These are phyloP conservation scores for Silurus lanzhouensis DNA, from an alignment of 2,797 vertebrate species.

Conservation along the genomic window DNA sequence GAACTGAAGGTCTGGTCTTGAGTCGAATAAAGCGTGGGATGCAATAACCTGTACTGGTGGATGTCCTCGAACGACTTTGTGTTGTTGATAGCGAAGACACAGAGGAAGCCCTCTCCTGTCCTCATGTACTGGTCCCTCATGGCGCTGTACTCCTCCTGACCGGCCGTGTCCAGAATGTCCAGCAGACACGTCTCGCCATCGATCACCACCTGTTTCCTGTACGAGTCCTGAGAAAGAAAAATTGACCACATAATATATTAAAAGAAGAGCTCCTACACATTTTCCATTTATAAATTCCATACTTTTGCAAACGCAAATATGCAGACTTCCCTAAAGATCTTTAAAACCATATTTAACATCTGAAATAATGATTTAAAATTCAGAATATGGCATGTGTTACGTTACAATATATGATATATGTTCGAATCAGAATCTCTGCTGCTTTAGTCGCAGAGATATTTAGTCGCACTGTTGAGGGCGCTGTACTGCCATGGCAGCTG, in stretches of 20 bases:
- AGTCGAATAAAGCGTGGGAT: neutral
- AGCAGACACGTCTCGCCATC: slow-evolving; percentile 96
- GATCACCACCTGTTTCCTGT: slow-evolving; percentile 97
- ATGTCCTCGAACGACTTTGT: slow-evolving; percentile 99
- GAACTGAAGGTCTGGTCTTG: neutral
- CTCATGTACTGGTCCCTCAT: slow-evolving; percentile 99
- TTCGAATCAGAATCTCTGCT: too few species aligned
- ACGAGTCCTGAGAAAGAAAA: slow-evolving; percentile 83
- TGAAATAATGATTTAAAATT: too few species aligned
- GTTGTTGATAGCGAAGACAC: slow-evolving; percentile 98
- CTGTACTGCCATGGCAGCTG: too few species aligned
- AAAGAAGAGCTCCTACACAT: too few species aligned
- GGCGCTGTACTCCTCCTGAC: slow-evolving; percentile 98
- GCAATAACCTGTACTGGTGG: slow-evolving; percentile 88
- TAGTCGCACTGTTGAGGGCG: too few species aligned
- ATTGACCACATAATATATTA: neutral
- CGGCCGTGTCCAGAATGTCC: slow-evolving; percentile 96
- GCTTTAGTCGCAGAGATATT: too few species aligned
- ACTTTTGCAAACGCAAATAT: too few species aligned
- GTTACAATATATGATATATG: too few species aligned
- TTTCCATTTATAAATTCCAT: too few species aligned
- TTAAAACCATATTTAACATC: too few species aligned
- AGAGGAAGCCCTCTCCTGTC: slow-evolving; percentile 96
- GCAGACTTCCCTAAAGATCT: too few species aligned
- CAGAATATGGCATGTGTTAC: too few species aligned